A percentile compares a stretch with the other conserved stretches of the same genome.
phyloP scores from a whole-genome alignment of 2,888 invertebrate species.

The Caenorhabditis sp. region DNA sequence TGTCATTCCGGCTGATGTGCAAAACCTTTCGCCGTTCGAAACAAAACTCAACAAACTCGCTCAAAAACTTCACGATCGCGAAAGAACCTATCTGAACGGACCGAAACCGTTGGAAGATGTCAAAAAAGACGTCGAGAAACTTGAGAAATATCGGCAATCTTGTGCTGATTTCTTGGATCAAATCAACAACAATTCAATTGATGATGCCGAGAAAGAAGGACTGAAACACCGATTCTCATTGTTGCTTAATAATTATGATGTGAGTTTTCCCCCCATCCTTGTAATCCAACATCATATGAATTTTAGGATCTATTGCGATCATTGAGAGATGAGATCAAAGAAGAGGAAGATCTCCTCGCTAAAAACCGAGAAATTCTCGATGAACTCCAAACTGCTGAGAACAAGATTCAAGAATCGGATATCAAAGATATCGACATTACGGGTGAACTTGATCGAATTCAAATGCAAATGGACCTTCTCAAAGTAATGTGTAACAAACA shows the following conservation, averaged over 20 bases:
- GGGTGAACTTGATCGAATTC: conserved; percentile 52
- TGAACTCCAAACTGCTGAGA: conserved; percentile 39
- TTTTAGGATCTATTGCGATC: conserved; percentile 23
- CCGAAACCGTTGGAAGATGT: conserved; percentile 45
- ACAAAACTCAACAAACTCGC: conserved; percentile 34
- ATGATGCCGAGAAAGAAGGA: conserved; percentile 38
- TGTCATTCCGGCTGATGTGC: conserved; percentile 32
- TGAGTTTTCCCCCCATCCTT: background rate
- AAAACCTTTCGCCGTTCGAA: conserved; percentile 34
- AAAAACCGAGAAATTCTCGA: conserved; percentile 50
- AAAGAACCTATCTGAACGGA: conserved; percentile 41
- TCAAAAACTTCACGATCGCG: conserved; percentile 26
- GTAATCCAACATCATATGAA: background rate
- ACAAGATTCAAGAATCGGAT: conserved; percentile 38
- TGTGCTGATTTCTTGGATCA: conserved; percentile 27
- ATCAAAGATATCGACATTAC: conserved; percentile 42
- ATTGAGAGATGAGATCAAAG: conserved; percentile 41
- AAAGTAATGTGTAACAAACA: conserved; percentile 53
- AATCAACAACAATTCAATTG: conserved; percentile 28
- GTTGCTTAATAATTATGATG: conserved; percentile 33
- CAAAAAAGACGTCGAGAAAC: conserved; percentile 32
- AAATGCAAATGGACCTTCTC: conserved; percentile 57
- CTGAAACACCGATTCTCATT: conserved; percentile 31
- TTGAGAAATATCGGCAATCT: conserved; percentile 38
- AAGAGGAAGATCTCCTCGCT: conserved; percentile 45